Evolutionary conservation across 2,888 invertebrate genomes (phyloP), one percentile per base, ranked within the genome.

Genomic region (Sinodicranocentrus sp.): DNA sequence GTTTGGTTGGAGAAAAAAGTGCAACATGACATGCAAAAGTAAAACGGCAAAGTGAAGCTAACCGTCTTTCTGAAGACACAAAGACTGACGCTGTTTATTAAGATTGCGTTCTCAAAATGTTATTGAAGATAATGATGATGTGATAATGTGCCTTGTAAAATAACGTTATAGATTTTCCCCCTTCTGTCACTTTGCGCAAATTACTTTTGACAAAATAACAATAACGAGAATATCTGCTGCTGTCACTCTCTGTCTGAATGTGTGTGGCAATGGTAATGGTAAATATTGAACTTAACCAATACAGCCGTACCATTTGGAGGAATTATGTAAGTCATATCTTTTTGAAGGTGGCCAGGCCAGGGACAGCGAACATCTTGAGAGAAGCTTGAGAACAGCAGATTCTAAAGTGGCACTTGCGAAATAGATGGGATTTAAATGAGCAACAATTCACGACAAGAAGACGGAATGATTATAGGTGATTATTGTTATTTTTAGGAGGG

Each of bases 401-500:
- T 48, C 10, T 48, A 48, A 48, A 48, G 48, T 15, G 2, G 15
- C 33, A 33, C 33, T 48, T 48, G 48, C 48, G 48, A 48, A 48
- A 48, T 33, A n/a, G n/a, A 10, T 33, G 33, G 33, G 5, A 10
- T 33, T 33, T 33, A 33, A 33, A 33, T 33, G 33, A 33, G 33
- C 33, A 33, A 6, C 33, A 33, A 6, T 33, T 33, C 33, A 33
- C 10, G 33, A 33, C 48, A 15, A 48, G 48, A 39, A 39, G 39
- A 13, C 39, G n/a, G n/a, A 48, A 57, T 57, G 57, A 57, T 57
- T 57, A n/a, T n/a, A 57, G 57, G 57, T 57, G 57, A 57, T 57
- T 57, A 57, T 21, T 57, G 57, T 57, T 57, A 57, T 57, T 57
- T 57, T 23, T 21, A 21, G 10, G 23, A 21, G 19, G 2, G 21